phyloP scores from a whole-genome alignment of 2,113 vertebrate species.

The Gymnorhina tibicen region DNA sequence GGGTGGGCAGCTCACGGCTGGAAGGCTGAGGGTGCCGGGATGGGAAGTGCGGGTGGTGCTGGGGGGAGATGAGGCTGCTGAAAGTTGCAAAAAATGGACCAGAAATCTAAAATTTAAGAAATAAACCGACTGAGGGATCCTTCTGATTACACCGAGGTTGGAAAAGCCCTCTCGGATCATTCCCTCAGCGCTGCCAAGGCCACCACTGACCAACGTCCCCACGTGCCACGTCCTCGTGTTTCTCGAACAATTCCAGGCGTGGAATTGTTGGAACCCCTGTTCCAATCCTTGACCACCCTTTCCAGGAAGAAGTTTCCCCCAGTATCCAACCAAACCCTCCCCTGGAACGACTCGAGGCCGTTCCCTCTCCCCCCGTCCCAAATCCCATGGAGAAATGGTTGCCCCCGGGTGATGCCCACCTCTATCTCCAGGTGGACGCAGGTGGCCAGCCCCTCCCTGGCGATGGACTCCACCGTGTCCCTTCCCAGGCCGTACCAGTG shows the following conservation, averaged over 20 bases:
- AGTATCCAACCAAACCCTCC: background rate
- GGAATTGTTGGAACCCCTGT: rapidly evolving
- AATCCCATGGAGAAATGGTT: rapidly evolving
- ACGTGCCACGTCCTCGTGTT: background rate
- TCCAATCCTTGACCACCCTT: background rate
- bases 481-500: constrained; percentile 82
- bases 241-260: rapidly evolving
- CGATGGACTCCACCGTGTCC: constrained; percentile 84
- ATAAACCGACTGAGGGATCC: background rate
- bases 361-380: background rate
- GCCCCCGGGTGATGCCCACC: constrained; percentile 52
- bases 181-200: background rate
- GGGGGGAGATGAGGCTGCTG: background rate
- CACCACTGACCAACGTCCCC: background rate
- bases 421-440: constrained; percentile 91
- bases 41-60: background rate
- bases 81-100: background rate
- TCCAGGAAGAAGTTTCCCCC: rapidly evolving
- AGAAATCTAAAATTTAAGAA: background rate
- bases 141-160: background rate
- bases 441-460: constrained; percentile 86
- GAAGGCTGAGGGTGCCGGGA: background rate
- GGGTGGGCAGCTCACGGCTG: background rate
- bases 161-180: background rate
- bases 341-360: background rate